A percentile compares a stretch with the other conserved stretches of the same genome.
phyloP scores from a whole-genome alignment of 1,140 invertebrate species.

The Myzus persicae region DNA sequence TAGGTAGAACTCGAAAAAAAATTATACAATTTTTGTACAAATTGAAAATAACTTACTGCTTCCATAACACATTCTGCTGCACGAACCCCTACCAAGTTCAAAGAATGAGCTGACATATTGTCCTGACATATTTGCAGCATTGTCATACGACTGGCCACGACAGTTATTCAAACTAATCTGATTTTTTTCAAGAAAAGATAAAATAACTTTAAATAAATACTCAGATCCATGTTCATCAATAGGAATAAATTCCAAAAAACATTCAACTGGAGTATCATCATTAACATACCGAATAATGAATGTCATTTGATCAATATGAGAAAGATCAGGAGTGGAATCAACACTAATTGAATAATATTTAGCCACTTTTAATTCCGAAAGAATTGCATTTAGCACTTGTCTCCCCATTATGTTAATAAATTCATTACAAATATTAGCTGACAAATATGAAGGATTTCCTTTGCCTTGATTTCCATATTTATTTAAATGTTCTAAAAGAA shows the following conservation, averaged over 20 bases:
- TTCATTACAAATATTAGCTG: neutral
- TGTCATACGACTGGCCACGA: slow-evolving; percentile 59
- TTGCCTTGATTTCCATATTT: neutral
- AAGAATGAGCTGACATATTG: no score
- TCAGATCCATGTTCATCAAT: neutral
- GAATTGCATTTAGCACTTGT: slow-evolving; percentile 41
- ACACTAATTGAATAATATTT: slow-evolving; percentile 33
- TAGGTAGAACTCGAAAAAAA: no score
- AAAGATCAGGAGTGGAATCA: slow-evolving; percentile 53
- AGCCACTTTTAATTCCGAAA: neutral
- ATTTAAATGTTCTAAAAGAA: neutral
- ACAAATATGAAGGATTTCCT: neutral
- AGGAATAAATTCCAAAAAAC: slow-evolving; percentile 9
- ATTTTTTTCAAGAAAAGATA: slow-evolving; percentile 30
- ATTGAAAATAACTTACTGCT: no score
- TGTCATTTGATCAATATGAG: slow-evolving; percentile 58
- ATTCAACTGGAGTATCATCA: neutral
- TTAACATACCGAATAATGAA: slow-evolving; percentile 6
- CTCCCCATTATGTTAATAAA: neutral
- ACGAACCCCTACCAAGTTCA: no score
- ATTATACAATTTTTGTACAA: no score
- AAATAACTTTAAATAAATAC: neutral
- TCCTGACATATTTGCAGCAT: neutral
- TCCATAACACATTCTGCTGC: no score
- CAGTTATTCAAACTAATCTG: slow-evolving; percentile 35